These are phyloP conservation scores for Ficedula albicollis DNA, from an alignment of 2,797 vertebrate species.

Conservation along the genomic window DNA sequence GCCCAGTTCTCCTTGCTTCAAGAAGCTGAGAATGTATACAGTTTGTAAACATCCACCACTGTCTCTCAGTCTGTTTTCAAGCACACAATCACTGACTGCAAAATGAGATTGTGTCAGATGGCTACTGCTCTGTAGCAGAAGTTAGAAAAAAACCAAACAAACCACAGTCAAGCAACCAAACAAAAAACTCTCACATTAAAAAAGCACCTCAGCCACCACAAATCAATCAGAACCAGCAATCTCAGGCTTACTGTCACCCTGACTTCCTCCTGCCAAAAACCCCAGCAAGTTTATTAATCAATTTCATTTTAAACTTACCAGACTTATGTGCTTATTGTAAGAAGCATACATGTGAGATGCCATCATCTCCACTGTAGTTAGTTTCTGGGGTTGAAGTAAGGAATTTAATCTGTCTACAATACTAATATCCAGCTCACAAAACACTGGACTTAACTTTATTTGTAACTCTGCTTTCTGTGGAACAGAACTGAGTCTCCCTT, in stretches of 20 bases:
- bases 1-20: background rate
- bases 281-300: background rate
- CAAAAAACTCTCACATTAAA: background rate
- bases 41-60: background rate
- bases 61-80: background rate
- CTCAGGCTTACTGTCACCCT: background rate
- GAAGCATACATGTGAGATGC: constrained; percentile 98
- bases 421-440: constrained; percentile 93
- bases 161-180: background rate
- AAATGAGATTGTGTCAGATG: background rate
- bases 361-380: constrained; percentile 93
- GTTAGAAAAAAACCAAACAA: too few relatives aligned
- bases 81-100: background rate
- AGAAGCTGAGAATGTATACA: background rate
- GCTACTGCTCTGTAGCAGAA: background rate
- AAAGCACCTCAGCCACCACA: background rate
- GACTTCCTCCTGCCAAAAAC: background rate
- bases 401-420: constrained; percentile 98
- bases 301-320: constrained; percentile 80
- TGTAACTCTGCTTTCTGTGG: constrained; percentile 94
- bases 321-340: constrained; percentile 93
- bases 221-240: background rate
- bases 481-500: constrained; percentile 91
- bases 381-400: constrained; percentile 92
- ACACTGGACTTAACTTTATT: constrained; percentile 86